Percentiles rank a stretch among this genome's conserved stretches.
These are phyloP conservation scores for Trematomus loennbergii DNA, from an alignment of 2,113 vertebrate genomes.

Conservation along the genomic window DNA sequence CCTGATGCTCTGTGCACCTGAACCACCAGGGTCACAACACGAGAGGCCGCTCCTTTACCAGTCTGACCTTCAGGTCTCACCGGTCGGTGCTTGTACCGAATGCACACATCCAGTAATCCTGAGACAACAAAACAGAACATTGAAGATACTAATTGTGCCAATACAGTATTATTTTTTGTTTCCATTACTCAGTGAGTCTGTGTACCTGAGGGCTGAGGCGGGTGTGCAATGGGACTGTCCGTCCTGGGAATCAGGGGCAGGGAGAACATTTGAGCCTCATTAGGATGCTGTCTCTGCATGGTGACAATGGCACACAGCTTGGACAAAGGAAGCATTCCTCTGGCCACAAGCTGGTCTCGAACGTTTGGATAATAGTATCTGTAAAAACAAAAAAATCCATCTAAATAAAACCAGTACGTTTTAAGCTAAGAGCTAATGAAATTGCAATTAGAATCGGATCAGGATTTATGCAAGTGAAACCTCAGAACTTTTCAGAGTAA, in stretches of 20 bases:
- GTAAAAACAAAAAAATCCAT: slow-evolving; percentile 14
- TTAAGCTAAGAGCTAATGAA: not conserved
- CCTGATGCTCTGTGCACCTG: slow-evolving; percentile 91
- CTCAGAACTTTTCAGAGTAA: not conserved
- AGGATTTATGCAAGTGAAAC: not conserved
- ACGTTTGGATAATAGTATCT: slow-evolving; percentile 99
- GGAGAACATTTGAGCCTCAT: slow-evolving; percentile 88
- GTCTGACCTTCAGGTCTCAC: slow-evolving; percentile 65
- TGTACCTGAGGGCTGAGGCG: slow-evolving; percentile 86
- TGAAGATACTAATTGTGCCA: not conserved
- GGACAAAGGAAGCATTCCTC: slow-evolving; percentile 89
- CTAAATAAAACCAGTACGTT: not conserved
- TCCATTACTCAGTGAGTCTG: not conserved
- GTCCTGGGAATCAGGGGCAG: slow-evolving; percentile 87
- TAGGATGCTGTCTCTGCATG: slow-evolving; percentile 86
- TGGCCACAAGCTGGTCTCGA: slow-evolving; percentile 94
- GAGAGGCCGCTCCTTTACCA: slow-evolving; percentile 77
- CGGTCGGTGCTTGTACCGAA: slow-evolving; percentile 86
- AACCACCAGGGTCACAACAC: slow-evolving; percentile 85
- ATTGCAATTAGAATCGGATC: not conserved
- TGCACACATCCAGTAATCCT: slow-evolving; percentile 91
- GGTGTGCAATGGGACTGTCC: slow-evolving; percentile 75
- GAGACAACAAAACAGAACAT: slow-evolving; percentile 17
- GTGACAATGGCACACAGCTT: slow-evolving; percentile 94
- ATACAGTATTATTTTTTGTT: not conserved